Conservation (phyloP, 1,140 invertebrate species). For the Drosophila arizonae region DNA sequence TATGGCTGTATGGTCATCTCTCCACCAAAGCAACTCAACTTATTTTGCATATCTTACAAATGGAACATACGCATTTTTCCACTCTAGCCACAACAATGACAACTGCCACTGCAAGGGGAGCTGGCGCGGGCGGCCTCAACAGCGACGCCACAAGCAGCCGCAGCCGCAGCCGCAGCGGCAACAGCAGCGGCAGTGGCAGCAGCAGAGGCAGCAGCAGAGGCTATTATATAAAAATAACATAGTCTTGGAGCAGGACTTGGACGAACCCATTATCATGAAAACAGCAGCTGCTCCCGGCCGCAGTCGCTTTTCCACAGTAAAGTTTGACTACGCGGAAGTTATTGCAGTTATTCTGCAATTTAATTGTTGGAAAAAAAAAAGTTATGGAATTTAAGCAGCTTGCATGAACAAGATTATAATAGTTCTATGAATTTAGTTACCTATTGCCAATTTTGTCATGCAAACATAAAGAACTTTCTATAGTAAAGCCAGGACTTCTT, state of each 20-base stretch:
- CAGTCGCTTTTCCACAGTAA: constrained; percentile 28
- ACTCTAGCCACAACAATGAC: constrained; percentile 50
- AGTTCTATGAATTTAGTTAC: too few species aligned
- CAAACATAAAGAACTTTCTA: too few species aligned
- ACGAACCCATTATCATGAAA: constrained; percentile 39
- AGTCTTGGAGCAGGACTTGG: constrained; percentile 26
- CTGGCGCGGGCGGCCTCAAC: constrained; percentile 9
- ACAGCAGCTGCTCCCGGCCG: constrained; percentile 28
- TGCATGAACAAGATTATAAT: too few species aligned
- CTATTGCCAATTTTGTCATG: too few species aligned
- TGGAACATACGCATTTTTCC: constrained; percentile 61
- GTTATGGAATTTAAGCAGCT: constrained; percentile 26
- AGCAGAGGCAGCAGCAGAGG: constrained; percentile 35
- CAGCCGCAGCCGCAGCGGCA: constrained; percentile 12
- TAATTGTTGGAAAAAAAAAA: constrained; percentile 11
- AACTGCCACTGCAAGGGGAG: constrained; percentile 4
- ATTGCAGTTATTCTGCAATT: constrained; percentile 42
- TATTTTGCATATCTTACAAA: constrained; percentile 77
- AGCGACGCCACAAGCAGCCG: constrained; percentile 1
- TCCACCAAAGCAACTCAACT: constrained; percentile 59
- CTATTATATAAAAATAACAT: constrained; percentile 65
- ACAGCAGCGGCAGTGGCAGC: constrained; percentile 3
- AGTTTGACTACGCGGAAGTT: constrained; percentile 48
- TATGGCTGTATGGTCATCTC: constrained; percentile 19
- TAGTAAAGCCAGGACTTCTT: too few species aligned